Base-by-base conservation (phyloP, 2,888 invertebrate genomes). In the Pollenia griseotomentosa region DNA sequence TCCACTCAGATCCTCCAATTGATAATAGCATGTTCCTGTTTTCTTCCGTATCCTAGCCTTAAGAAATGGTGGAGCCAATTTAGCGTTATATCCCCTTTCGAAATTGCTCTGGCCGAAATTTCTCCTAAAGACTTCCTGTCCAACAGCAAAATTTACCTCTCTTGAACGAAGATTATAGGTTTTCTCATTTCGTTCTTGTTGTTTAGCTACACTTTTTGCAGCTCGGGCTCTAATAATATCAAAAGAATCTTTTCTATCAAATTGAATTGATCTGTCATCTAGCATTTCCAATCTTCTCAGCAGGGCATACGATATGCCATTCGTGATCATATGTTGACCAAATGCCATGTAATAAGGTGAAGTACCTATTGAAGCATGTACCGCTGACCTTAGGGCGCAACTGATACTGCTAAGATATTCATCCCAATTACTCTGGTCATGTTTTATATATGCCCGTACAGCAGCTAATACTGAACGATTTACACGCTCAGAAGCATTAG, bases 321-420 rank as follows among this genome's bases (percentile, higher is more conserved):
- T 61, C 5, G 74, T 74, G 7, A 33, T 61, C 59, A 61, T 61
- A 14, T 61, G 59, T 33, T 61, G 59, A 0, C 59, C 59, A 6
- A 19, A 74, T 12, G 74, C 23, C 23, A 59, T 74, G 46, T 48
- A 74, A 23, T 74, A 74, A 42, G 74, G 74, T 57, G n/a, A 61
- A 14, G 59, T 61, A 40, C 59, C 59, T 14, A 61, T 5, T 7
- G 74, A 19, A 12, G 61, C 4, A 14, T 61, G 74, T 48, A 74
- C 55, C 10, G 59, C 19, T 14, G 59, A 74, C n/a, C 61, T 12
- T 3, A 61, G 14, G 5, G 65, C n/a, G 11, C 65, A 42, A n/a
- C n/a, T n/a, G n/a, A n/a, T n/a, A n/a, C n/a, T n/a, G n/a, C n/a
- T n/a, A n/a, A n/a, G n/a, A n/a, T n/a, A n/a, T n/a, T n/a, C n/a